A percentile compares a stretch with the other conserved stretches of the same genome.
Evolutionary conservation across 2,888 invertebrate genomes (phyloP).

Genomic region (Boloria euphrosyne): DNA sequence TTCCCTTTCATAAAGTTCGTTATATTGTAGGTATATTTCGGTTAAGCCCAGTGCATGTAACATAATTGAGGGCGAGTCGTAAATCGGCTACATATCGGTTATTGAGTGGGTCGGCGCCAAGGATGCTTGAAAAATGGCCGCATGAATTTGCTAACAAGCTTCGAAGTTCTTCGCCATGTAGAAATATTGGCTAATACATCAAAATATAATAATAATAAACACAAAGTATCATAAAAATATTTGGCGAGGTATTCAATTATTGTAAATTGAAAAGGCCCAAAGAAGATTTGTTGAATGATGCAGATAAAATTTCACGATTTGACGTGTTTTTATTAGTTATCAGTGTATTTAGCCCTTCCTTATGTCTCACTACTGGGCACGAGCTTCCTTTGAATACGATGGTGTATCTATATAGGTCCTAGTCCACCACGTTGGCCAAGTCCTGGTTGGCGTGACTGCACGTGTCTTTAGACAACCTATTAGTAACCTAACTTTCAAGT

Average conservation of each 20-base stretch:
- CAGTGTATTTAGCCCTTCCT: too few species aligned
- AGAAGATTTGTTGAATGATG: constrained; percentile 47
- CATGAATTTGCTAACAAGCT: constrained; percentile 53
- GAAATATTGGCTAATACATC: constrained; percentile 52
- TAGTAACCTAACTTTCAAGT: too few species aligned
- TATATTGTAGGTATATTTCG: constrained; percentile 20
- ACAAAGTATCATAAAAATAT: background rate
- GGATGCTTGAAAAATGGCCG: constrained; percentile 61
- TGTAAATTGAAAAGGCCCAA: background rate
- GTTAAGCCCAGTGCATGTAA: constrained; percentile 33
- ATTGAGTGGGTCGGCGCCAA: constrained; percentile 62
- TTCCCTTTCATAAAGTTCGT: background rate
- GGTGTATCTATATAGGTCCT: too few species aligned
- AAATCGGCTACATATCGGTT: constrained; percentile 56
- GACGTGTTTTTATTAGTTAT: constrained; percentile 44
- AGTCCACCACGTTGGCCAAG: too few species aligned
- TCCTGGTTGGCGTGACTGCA: too few species aligned
- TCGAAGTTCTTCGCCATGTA: constrained; percentile 47
- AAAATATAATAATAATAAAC: background rate
- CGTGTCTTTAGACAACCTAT: too few species aligned
- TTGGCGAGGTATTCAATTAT: constrained; percentile 6
- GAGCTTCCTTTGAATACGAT: too few species aligned
- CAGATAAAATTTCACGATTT: constrained; percentile 64
- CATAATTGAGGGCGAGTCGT: constrained; percentile 51
- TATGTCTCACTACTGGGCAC: too few species aligned